Evolutionary conservation across 2,888 invertebrate species (phyloP), one percentile per base, ranked within the genome.

Genomic region (Ametastegia equiseti): DNA sequence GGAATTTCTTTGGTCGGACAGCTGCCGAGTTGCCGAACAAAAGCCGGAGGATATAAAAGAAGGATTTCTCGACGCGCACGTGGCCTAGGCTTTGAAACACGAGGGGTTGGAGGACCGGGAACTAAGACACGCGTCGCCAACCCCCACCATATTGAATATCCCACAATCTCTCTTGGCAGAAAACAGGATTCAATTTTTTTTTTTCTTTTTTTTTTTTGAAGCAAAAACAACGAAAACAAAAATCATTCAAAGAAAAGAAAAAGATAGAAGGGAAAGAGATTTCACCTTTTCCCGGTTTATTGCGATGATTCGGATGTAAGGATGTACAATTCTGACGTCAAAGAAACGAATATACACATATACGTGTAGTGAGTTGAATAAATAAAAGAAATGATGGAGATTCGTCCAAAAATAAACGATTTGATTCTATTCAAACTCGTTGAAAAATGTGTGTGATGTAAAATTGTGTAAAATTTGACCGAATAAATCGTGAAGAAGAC

Each of bases 1-100:
- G 90, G 89, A 90, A 91, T 91, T 90, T 88, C 90, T 89, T 88
- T 85, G 85, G 87, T 84, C 87, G 88, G 89, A 90, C 90, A 90
- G 90, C 90, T 90, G 89, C 87, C 84, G 83, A 81, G 85, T 87
- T 86, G 87, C 85, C 86, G 89, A 89, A 90, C 88, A 78, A 78
- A 78, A 78, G 80, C 84, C 82, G 83, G 81, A 87, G 86, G 86
- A 88, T 90, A 89, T 88, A 88, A 89, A 88, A 89, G 87, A 89
- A 88, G 88, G 89, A 88, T 88, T 90, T 89, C 88, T 89, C 85
- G 84, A 83, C 86, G 85, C 88, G 89, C 90, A 90, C 91, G 90
- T 91, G 91, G 89, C 89, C 86, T 85, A 80, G 81, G 80, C 81
- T 36, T 39, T 81, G 67, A 81, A 81, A 85, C 78, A 84, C 42